Evolutionary conservation across 2,888 invertebrate genomes (phyloP), one percentile per base, ranked within the genome.

Genomic region (Lasioglossum pauxillum): DNA sequence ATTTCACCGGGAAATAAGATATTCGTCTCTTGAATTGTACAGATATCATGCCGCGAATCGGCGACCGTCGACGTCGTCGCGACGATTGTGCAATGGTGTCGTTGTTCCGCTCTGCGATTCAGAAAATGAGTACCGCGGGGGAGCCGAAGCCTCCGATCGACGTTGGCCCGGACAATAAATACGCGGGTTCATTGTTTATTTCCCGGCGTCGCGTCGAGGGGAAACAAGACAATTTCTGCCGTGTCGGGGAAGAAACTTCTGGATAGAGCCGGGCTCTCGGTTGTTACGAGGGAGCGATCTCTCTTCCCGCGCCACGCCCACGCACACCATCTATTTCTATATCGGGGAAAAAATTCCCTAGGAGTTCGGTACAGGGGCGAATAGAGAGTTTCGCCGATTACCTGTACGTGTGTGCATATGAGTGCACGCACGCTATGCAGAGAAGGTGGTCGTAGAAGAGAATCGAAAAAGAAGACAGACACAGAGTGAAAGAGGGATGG

Each of bases 241-340:
- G 74, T 16, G 74, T 16, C 69, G 16, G 83, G 67, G 74, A 84
- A 81, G 78, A 80, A 82, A 80, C 69, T 72, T 44, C 27, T 38
- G 53, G 72, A 69, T 53, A 77, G 74, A 60, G 64, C 53, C 49
- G 69, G 87, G 80, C 84, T 90, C 84, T 90, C 31, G 64, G 89
- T 93, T 92, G 92, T 93, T 93, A 90, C 91, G 91, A 90, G 86
- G 89, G 90, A 90, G 91, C 92, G 90, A 93, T 93, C 91, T 92
- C 89, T 93, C 92, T 93, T 93, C 82, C 89, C 71, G 80, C 53
- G 80, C 89, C 90, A 91, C 92, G 89, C 92, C 89, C 88, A 83
- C 81, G 71, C 77, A 81, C 80, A 76, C 83, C 82, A 86, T 90
- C 90, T 92, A 90, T 90, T 91, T 86, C 88, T 91, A 90, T 90